Evolutionary conservation across 2,888 invertebrate species (phyloP).

Genomic region (Bruchidius siliquastri): DNA sequence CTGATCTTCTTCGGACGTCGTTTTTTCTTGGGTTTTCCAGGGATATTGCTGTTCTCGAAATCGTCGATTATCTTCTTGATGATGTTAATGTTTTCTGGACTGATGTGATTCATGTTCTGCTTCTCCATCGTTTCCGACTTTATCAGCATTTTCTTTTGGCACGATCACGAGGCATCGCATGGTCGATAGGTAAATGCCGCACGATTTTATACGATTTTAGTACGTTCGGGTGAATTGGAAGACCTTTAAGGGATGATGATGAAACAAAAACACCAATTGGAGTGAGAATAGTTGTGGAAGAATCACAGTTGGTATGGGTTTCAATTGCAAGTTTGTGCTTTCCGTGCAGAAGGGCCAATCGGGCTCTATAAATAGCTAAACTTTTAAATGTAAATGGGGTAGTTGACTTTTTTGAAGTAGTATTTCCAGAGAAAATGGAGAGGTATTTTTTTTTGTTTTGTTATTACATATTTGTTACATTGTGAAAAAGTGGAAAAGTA

Average conservation of each 20-base stretch:
- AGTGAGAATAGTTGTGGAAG: background rate
- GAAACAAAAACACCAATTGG: too few species aligned
- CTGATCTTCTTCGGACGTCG: constrained; percentile 28
- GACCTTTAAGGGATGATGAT: background rate
- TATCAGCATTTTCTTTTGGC: constrained; percentile 14
- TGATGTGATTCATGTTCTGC: constrained; percentile 20
- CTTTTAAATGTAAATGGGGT: too few species aligned
- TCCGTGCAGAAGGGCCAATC: too few species aligned
- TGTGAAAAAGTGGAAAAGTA: too few species aligned
- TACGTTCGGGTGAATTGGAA: background rate
- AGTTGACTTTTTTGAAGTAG: too few species aligned
- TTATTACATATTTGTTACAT: too few species aligned
- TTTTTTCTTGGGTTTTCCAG: constrained; percentile 16
- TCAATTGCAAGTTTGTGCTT: too few species aligned
- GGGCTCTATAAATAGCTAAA: too few species aligned
- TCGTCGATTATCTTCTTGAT: constrained; percentile 43
- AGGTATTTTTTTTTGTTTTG: too few species aligned
- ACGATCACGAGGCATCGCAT: background rate
- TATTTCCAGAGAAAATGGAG: too few species aligned
- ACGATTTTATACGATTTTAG: background rate
- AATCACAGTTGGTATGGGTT: too few species aligned
- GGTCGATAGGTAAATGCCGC: background rate
- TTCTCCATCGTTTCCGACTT: constrained; percentile 22
- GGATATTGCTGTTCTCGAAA: constrained; percentile 30
- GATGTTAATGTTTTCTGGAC: constrained; percentile 39